Evolutionary conservation across 2,888 invertebrate species (phyloP), one percentile per base, ranked within the genome.

Genomic region (Tortrix viridana): DNA sequence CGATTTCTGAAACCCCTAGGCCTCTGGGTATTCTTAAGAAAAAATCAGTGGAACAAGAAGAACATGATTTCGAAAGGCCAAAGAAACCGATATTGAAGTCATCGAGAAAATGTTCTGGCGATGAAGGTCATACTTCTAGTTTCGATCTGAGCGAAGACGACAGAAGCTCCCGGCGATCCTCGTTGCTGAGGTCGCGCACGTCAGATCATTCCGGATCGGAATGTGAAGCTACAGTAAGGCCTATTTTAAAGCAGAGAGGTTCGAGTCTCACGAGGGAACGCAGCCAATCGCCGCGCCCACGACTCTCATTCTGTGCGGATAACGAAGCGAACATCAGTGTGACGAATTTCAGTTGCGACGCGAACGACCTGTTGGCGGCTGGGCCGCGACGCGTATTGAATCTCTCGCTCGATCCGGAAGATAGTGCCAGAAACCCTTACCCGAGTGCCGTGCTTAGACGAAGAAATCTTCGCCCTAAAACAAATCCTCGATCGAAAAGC

Each of bases 51-150:
- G 96, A 96, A 75, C 95, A 95, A 49, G 95, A 95, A 68, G 96
- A 96, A 72, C 93, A 94, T 74, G 95, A 95, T 52, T 96, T 95
- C 71, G 95, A 95, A 53, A 93, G 94, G 71, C 95, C 95, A 0
- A 95, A 94, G 74, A 94, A 94, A 76, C 96, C 97, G 32, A 97
- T 97, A 72, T 86, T 97, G 47, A 97, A 97, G 82, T 93, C 94
- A 50, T 94, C 95, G 1, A 94, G 94, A 72, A 95, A 94, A 76
- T 92, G 94, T 75, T 94, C 94, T 26, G 93, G 94, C 55, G 95
- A 95, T 71, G 95, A 95, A 78, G 88, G 91, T 62, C 87, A 92
- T 68, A 81, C 90, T 78, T 91, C 92, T 79, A 92, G 89, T 84
- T 93, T 92, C 75, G 93, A 93, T 80, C 77, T 89, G 75, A 93